Evolutionary conservation across 2,797 vertebrate genomes (phyloP), one percentile per base, ranked within the genome.

Genomic region (Brotogeris chrysoptera): DNA sequence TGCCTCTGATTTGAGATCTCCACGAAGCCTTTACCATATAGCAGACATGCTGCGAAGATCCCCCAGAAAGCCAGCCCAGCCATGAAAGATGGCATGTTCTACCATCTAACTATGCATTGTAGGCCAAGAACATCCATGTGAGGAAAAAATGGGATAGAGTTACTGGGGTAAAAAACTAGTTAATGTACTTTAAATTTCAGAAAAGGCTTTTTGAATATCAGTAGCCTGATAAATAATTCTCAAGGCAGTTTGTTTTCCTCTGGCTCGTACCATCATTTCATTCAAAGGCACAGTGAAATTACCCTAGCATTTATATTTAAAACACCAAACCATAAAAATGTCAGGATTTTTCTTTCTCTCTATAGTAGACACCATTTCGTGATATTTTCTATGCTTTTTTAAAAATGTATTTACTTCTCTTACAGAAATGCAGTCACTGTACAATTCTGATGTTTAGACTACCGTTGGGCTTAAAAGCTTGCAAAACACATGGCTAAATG

Each of bases 401-500:
- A 10, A 47, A 84, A 80, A 61, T 36, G 2, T 78, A 47, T 84
- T 83, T 72, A 50, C 49, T 96, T 90, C 57, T 81, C 5, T 69
- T 80, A 57, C 34, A 81, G 80, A 88, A 90, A 76, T 71, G 34
- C 57, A 77, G 14, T 78, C 59, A 44, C 44, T 77, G 52, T 91
- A 66, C 20, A 76, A 20, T 88, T 87, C 38, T 77, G 46, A 47
- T 93, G 27, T 89, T 90, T 86, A 84, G 61, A 84, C 21, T 89
- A 60, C 44, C 38, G 9, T 80, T 91, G 38, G 55, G 47, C 46
- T 44, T 85, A 76, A 94, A 85, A 92, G 59, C 93, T 95, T 92
- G 72, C 46, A 89, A 86, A 96, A 79, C 30, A 69, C 66, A 63
- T 69, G 65, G 46, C 59, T 93, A 82, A 95, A 80, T 83, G 76